These are phyloP conservation scores for Zosterops lateralis DNA, from an alignment of 2,113 vertebrate genomes.

Conservation along the genomic window DNA sequence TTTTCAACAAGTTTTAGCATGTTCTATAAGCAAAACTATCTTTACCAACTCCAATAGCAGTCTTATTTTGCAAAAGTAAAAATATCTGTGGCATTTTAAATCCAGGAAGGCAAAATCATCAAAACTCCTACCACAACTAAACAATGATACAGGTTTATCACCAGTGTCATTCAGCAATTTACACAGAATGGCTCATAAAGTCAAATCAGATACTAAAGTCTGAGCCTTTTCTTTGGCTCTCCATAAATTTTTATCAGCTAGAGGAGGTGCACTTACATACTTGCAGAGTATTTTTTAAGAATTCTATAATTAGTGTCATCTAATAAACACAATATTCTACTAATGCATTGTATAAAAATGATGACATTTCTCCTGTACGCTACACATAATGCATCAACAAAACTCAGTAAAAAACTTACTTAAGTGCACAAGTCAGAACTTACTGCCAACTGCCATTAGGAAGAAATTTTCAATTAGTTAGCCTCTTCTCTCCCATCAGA, in stretches of 20 bases:
- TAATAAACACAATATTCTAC: background rate
- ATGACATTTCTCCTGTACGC: background rate
- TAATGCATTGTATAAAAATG: background rate
- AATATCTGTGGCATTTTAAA: background rate
- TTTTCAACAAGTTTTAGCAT: background rate
- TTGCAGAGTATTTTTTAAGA: background rate
- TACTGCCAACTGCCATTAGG: fast-evolving
- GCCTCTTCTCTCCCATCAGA: background rate
- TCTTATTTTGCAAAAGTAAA: background rate
- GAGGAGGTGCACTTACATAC: background rate
- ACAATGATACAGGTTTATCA: background rate
- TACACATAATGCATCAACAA: background rate
- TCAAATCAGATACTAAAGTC: background rate
- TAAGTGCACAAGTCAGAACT: background rate
- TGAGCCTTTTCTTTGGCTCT: background rate
- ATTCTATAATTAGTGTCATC: background rate
- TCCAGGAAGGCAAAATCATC: background rate
- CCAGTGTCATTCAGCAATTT: background rate
- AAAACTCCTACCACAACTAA: background rate
- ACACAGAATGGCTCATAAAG: background rate
- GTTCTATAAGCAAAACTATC: background rate
- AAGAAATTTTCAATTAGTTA: background rate
- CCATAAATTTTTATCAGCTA: background rate
- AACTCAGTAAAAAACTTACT: background rate
- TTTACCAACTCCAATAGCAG: background rate